A percentile compares a stretch with the other conserved stretches of the same genome.
phyloP scores from a whole-genome alignment of 2,888 invertebrate species.

The Gastracanthus pulcherrimus region DNA sequence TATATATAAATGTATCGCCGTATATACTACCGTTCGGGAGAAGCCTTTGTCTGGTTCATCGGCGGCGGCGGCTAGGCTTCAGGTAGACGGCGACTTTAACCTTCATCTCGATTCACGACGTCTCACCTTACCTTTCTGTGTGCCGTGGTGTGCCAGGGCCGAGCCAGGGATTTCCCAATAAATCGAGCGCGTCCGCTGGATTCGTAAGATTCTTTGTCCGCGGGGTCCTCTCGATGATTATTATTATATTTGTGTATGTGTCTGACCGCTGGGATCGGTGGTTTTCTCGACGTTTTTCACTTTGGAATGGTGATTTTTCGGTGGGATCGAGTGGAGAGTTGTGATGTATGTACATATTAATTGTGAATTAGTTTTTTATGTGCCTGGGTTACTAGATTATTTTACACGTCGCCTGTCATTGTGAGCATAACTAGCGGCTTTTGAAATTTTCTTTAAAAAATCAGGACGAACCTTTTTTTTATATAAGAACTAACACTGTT shows the following conservation, averaged over 20 bases:
- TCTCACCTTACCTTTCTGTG: conserved; percentile 47
- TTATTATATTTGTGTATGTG: too few relatives aligned
- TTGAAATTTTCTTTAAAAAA: too few relatives aligned
- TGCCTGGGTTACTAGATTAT: too few relatives aligned
- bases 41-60: conserved; percentile 44
- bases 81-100: conserved; percentile 51
- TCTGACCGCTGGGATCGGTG: not conserved
- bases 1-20: not conserved
- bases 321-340: too few relatives aligned
- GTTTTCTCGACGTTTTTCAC: not conserved
- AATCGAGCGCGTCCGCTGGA: conserved; percentile 25
- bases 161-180: conserved; percentile 48
- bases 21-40: not conserved
- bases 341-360: too few relatives aligned
- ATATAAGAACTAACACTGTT: too few relatives aligned
- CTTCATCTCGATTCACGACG: conserved; percentile 51
- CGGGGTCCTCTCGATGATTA: not conserved
- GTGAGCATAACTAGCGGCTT: too few relatives aligned
- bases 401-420: too few relatives aligned
- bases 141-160: not conserved
- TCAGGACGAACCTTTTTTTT: too few relatives aligned
- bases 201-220: conserved; percentile 39
- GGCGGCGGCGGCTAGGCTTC: conserved; percentile 8
- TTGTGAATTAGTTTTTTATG: not conserved
- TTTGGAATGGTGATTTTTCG: too few relatives aligned